Base-by-base conservation (phyloP, 2,888 invertebrate species). In the Eucriotettix oculatus region DNA sequence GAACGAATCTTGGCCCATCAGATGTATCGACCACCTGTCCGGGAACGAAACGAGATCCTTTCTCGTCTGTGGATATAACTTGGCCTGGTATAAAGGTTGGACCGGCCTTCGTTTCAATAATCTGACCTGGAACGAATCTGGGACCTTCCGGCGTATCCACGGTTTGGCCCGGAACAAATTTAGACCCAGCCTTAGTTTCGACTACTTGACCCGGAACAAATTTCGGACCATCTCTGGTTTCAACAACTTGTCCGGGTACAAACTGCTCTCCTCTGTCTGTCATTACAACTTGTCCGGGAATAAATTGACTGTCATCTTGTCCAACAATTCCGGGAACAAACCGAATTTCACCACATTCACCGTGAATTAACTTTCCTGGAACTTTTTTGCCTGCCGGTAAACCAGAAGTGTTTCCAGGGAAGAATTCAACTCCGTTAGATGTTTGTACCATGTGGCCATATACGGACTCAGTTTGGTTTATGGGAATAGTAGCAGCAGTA, bases 191-290 rank as follows among this genome's bases (percentile, higher is more conserved):
- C 68, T 79, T 78, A 1, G 84, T 84, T 67, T 85, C 83, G 0
- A 87, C 84, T 67, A 87, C 83, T 74, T 87, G 86, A 2, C 88
- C 88, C 5, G 87, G 86, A 16, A 88, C 85, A 70, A 88, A 87
- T 70, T 86, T 86, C 0, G 83, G 80, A 29, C 83, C 82, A 66
- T 80, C 81, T 56, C 78, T 75, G 2, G 84, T 84, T 66, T 84
- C 83, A n/a, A 85, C 81, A 0, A 85, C 83, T 74, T 85, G 84
- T 0, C 85, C 86, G 0, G 84, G 83, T 9, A 85, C 81, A 68
- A 86, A 85, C 65, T 85, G 83, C 66, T 84, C 83, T 9, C 85
- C 85, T 62, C 79, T 80, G 68, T 84, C 83, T 10, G 84, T 85
- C 66, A 78, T 79, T 0, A 85, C 83, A 63, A 82, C 79, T 73